phyloP scores from a whole-genome alignment of 2,113 vertebrate species.

The Pseudopipra pipra region DNA sequence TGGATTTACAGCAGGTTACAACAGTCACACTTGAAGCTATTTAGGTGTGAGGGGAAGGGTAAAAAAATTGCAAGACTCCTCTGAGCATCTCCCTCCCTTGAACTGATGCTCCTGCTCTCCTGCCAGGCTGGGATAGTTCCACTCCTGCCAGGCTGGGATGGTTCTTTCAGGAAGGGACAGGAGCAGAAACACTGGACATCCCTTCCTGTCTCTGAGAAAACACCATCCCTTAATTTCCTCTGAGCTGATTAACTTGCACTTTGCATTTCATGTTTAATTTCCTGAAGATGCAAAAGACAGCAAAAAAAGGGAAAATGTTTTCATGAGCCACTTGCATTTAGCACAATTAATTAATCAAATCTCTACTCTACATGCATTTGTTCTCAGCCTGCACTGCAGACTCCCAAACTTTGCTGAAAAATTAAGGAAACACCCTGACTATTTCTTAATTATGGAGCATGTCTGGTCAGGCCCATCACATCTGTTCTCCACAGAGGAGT shows the following conservation, averaged over 20 bases:
- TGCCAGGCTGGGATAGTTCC: not conserved
- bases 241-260: not conserved
- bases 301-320: not conserved
- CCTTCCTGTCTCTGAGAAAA: not conserved
- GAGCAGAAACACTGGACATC: not conserved
- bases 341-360: not conserved
- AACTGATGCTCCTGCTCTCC: not conserved
- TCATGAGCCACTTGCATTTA: not conserved
- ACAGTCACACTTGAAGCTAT: not conserved
- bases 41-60: not conserved
- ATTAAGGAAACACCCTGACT: not conserved
- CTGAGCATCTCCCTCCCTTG: not conserved
- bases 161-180: not conserved
- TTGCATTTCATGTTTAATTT: not conserved
- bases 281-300: not conserved
- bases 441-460: not conserved
- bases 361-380: rapidly evolving
- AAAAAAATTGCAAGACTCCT: not conserved
- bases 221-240: not conserved
- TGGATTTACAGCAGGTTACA: not conserved
- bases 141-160: not conserved
- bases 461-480: not conserved
- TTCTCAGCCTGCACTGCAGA: not conserved
- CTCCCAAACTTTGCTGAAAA: not conserved
- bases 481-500: not conserved